A percentile compares a stretch with the other conserved stretches of the same genome.
phyloP scores from a whole-genome alignment of 2,888 invertebrate genomes.

The Lamellibrachia satsuma region DNA sequence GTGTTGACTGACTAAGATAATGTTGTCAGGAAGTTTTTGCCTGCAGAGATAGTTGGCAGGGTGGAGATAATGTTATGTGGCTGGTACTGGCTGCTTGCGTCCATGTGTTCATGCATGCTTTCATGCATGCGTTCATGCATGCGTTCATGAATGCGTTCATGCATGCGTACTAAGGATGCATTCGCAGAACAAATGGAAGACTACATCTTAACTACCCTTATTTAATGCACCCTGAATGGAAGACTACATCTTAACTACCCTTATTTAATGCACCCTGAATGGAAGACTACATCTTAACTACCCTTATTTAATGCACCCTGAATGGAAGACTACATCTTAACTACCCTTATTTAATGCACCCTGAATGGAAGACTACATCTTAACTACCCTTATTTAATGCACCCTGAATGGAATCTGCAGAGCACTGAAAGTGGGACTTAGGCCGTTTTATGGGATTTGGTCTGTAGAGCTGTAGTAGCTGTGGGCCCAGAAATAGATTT shows the following conservation, averaged over 20 bases:
- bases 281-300: not conserved
- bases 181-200: no score
- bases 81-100: not conserved
- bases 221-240: not conserved
- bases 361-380: not conserved
- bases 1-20: not conserved
- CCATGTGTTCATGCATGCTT: not conserved
- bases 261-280: not conserved
- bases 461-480: not conserved
- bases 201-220: not conserved
- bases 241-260: not conserved
- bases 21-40: slow-evolving; percentile 17
- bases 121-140: not conserved
- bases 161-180: no score
- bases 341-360: not conserved
- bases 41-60: not conserved
- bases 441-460: not conserved
- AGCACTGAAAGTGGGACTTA: not conserved
- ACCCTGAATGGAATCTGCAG: not conserved
- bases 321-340: not conserved
- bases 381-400: not conserved
- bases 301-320: not conserved
- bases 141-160: no score
- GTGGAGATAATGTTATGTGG: not conserved
- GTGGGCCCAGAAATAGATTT: not conserved